Evolutionary conservation across 1,140 invertebrate species (phyloP), one percentile per base, ranked within the genome.

Genomic region (Nomia melanderi): DNA sequence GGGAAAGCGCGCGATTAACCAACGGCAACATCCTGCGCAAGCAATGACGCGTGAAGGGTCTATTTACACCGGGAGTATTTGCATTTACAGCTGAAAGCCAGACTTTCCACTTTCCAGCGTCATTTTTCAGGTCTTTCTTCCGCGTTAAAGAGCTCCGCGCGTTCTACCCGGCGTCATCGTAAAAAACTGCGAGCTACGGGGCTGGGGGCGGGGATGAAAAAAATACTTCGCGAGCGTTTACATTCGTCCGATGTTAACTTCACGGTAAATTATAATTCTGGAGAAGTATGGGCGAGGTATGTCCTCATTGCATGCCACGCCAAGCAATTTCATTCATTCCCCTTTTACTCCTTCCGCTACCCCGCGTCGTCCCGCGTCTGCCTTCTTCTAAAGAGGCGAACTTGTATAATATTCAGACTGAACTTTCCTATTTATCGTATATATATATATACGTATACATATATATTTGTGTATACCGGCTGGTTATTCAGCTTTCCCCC

Each of bases 221-320:
- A 39, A 70, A 70, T 69, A 69, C 41, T 27, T 76, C 53, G 25
- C 33, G 14, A 62, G 25, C 65, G 56, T 77, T 77, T 77, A 62
- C 56, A 50, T 60, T 70, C 23, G 54, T 31, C 65, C 74, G 25
- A 70, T 70, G 65, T 77, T 70, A 70, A 77, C 54, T 77, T 70
- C 65, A 29, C 36, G 33, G 41, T 77, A 60, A 76, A 77, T 77
- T 77, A 77, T 77, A 77, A 77, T 77, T 77, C 74, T 33, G 66
- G 31, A 53, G 69, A 77, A 70, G 74, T 77, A 70, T 62, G 63
- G 31, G 14, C 41, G 41, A 33, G 74, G 41, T 70, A 60, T 70
- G 74, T 70, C 74, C 56, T 29, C 74, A 56, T 77, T 77, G 74
- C 74, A 70, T 53, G 44, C 74, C 44, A 33, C 66, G 74, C 39